Percentiles rank a stretch among this genome's conserved stretches.
phyloP scores from a whole-genome alignment of 2,797 vertebrate genomes.

The Alosa sapidissima region DNA sequence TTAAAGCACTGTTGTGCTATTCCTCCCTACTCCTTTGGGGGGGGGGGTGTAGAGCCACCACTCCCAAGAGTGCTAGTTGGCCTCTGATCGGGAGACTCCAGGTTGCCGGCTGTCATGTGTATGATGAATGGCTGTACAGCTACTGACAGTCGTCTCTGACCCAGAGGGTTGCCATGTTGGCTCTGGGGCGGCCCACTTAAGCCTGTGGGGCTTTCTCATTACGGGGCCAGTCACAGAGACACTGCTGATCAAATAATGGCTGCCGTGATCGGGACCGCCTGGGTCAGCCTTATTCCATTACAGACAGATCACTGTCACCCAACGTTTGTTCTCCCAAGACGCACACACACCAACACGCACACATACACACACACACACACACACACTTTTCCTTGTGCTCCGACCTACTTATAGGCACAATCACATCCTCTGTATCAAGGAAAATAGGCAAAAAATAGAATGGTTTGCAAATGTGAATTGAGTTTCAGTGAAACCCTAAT shows the following conservation, averaged over 20 bases:
- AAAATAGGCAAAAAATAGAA: conserved; percentile 5
- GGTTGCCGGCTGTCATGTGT: conserved; percentile 8
- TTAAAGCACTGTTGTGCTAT: not conserved
- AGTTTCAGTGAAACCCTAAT: not conserved
- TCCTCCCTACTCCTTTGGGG: not conserved
- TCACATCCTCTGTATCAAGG: not conserved
- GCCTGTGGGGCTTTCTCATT: conserved; percentile 34
- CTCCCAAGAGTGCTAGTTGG: not conserved
- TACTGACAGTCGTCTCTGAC: conserved; percentile 30
- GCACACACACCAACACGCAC: not conserved
- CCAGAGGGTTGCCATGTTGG: conserved; percentile 30
- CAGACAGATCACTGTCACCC: conserved; percentile 24
- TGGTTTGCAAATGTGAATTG: not conserved
- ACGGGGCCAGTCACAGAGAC: conserved; percentile 38
- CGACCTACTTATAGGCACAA: not conserved
- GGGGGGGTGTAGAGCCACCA: not conserved
- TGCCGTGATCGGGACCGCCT: conserved; percentile 39
- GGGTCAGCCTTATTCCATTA: conserved; percentile 35
- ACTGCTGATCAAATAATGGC: conserved; percentile 58
- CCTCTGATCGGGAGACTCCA: not conserved
- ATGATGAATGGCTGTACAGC: conserved; percentile 62
- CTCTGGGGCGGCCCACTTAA: conserved; percentile 27
- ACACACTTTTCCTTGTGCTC: not conserved
- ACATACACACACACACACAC: not conserved
- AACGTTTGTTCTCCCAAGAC: conserved; percentile 9